A percentile compares a stretch with the other conserved stretches of the same genome.
Conservation (phyloP, 2,113 vertebrate genomes). For the Chlamydotis undulata region DNA sequence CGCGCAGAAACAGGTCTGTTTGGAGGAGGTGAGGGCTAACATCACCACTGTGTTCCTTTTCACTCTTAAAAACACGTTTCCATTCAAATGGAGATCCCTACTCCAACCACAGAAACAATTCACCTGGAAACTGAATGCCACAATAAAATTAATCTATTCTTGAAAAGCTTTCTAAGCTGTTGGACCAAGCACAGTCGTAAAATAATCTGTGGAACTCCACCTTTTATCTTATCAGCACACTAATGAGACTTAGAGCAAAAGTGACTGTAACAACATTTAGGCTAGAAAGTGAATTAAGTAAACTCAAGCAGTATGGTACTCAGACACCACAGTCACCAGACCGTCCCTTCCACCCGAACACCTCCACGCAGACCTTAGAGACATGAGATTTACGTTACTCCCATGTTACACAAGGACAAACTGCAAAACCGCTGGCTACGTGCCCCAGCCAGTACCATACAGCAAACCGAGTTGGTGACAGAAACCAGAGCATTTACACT, state of each 20-base stretch:
- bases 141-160: background rate
- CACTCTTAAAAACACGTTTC: background rate
- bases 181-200: background rate
- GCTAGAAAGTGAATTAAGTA: background rate
- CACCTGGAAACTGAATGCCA: background rate
- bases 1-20: background rate
- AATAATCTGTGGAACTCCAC: background rate
- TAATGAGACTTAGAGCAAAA: background rate
- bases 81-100: background rate
- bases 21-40: background rate
- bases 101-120: background rate
- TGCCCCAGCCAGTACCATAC: background rate
- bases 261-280: background rate
- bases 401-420: background rate
- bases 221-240: background rate
- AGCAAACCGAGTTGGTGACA: fast-evolving
- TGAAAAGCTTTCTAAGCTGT: background rate
- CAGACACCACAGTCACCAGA: background rate
- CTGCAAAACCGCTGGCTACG: fast-evolving
- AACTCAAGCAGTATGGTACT: background rate
- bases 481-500: background rate
- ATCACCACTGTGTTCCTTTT: background rate
- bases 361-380: fast-evolving
- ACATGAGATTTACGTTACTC: background rate
- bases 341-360: background rate